Conservation (phyloP, 1,140 invertebrate genomes). For the Battus philenor region DNA sequence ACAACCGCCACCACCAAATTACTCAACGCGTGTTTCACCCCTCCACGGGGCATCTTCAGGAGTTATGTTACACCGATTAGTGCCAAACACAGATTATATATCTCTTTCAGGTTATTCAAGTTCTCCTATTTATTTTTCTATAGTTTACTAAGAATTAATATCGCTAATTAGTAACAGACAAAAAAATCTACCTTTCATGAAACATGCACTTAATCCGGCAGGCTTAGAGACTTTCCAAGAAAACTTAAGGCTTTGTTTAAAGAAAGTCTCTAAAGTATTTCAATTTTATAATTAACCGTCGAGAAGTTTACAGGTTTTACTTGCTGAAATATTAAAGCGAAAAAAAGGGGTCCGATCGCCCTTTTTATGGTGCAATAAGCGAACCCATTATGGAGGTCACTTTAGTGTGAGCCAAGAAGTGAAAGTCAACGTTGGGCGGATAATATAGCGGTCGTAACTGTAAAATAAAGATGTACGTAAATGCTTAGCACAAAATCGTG, state of each 20-base stretch:
- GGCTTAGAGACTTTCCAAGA: too few species aligned
- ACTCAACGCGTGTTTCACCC: too few species aligned
- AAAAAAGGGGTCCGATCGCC: slow-evolving; percentile 31
- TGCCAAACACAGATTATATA: too few species aligned
- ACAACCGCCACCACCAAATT: too few species aligned
- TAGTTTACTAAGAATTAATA: too few species aligned
- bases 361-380: slow-evolving; percentile 39
- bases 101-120: too few species aligned
- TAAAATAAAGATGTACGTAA: slow-evolving; percentile 51
- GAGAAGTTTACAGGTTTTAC: slow-evolving; percentile 24
- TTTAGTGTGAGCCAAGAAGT: slow-evolving; percentile 30
- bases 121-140: too few species aligned
- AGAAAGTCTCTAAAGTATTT: slow-evolving; percentile 19
- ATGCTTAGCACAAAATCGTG: slow-evolving; percentile 36
- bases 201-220: too few species aligned
- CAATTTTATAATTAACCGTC: slow-evolving; percentile 28
- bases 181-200: too few species aligned
- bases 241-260: not conserved
- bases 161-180: too few species aligned
- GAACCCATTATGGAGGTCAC: slow-evolving; percentile 36
- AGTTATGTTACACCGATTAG: too few species aligned
- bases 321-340: slow-evolving; percentile 33
- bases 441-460: slow-evolving; percentile 40
- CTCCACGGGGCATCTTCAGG: too few species aligned
- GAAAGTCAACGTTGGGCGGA: slow-evolving; percentile 28